Percentiles rank a stretch among this genome's conserved stretches.
phyloP scores from a whole-genome alignment of 2,888 invertebrate species.

The Kryphioiulus occultus region DNA sequence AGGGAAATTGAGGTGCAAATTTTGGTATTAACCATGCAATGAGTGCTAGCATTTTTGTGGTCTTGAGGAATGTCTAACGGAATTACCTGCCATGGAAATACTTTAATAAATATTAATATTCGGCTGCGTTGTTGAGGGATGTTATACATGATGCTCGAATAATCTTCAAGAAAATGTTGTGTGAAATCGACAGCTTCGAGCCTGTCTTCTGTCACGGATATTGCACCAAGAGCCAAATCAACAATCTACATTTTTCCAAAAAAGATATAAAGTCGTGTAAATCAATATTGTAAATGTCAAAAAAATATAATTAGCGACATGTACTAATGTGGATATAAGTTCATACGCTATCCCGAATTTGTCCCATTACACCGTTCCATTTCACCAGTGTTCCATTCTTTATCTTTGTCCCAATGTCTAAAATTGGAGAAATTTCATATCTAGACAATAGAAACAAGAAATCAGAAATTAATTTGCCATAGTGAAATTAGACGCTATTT shows the following conservation, averaged over 20 bases:
- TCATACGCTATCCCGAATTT: constrained; percentile 3
- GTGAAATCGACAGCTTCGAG: constrained; percentile 49
- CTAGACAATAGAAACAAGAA: neutral
- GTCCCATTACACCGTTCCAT: constrained; percentile 51
- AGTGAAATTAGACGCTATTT: too few species aligned
- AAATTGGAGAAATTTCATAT: neutral
- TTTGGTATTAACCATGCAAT: too few species aligned
- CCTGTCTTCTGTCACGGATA: constrained; percentile 50
- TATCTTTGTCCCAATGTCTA: constrained; percentile 28
- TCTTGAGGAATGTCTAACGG: neutral
- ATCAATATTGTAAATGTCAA: constrained; percentile 47
- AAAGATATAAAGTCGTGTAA: constrained; percentile 13
- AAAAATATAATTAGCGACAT: neutral
- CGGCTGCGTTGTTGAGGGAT: constrained; percentile 43
- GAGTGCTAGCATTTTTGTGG: too few species aligned
- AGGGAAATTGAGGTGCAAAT: too few species aligned
- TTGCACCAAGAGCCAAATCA: constrained; percentile 49
- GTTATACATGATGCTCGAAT: constrained; percentile 49
- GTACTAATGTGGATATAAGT: too few species aligned
- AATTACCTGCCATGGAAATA: constrained; percentile 52
- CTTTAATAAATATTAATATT: constrained; percentile 48
- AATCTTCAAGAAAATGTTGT: constrained; percentile 49
- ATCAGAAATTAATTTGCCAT: too few species aligned
- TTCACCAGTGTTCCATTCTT: neutral
- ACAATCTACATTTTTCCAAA: constrained; percentile 46